Conservation (phyloP, 2,797 vertebrate genomes). For the Eulemur albifrons region DNA sequence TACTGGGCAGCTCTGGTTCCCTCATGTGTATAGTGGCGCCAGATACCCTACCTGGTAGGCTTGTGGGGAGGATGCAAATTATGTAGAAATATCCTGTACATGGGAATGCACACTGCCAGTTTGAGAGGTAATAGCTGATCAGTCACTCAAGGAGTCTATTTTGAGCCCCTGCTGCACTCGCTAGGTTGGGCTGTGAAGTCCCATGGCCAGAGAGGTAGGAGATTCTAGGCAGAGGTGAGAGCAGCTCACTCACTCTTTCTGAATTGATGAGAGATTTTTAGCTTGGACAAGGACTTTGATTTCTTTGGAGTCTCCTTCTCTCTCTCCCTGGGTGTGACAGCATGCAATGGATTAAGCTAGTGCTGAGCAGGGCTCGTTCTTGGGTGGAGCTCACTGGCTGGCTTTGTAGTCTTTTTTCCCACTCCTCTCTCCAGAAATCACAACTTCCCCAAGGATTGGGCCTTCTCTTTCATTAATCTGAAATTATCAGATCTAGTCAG, state of each 20-base stretch:
- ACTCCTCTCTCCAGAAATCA: not conserved
- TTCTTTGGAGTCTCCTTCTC: not conserved
- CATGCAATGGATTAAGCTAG: not conserved
- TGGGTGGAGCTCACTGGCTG: not conserved
- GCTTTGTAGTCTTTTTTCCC: not conserved
- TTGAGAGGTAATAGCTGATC: not conserved
- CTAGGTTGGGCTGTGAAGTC: not conserved
- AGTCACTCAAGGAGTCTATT: not conserved
- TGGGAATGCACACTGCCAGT: not conserved
- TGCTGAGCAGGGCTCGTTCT: not conserved
- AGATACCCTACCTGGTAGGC: not conserved
- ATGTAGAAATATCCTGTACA: not conserved
- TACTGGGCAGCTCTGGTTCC: not conserved
- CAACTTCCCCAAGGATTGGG: not conserved
- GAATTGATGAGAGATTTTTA: not conserved
- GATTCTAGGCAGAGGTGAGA: not conserved
- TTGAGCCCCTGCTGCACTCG: not conserved
- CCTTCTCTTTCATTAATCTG: not conserved
- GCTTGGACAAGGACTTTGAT: not conserved
- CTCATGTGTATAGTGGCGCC: not conserved
- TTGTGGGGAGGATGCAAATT: not conserved
- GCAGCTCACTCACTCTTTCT: not conserved
- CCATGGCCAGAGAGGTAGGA: not conserved
- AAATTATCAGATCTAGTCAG: constrained; percentile 7
- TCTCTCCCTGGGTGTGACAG: not conserved